These are phyloP conservation scores for Siderastrea radians DNA, from an alignment of 92 coral and sea anemone species.

Conservation along the genomic window DNA sequence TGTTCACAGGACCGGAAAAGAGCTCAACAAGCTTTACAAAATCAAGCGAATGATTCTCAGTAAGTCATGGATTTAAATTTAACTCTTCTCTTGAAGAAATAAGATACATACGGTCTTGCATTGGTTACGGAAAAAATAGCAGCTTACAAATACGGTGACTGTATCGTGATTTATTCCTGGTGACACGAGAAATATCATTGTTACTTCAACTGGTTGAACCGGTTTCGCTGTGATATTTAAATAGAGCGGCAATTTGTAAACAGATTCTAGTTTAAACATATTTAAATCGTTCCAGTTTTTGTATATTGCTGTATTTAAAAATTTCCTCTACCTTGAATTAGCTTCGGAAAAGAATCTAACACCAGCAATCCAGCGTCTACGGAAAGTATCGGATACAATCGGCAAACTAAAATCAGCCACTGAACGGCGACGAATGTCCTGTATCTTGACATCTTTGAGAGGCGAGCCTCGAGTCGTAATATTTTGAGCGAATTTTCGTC, in stretches of 20 bases:
- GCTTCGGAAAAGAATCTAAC: too few relatives aligned
- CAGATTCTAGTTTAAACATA: background rate
- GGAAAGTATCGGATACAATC: too few relatives aligned
- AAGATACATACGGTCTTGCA: background rate
- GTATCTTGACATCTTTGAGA: too few relatives aligned
- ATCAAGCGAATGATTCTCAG: constrained; percentile 67
- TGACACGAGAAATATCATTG: background rate
- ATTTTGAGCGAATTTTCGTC: too few relatives aligned
- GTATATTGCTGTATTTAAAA: too few relatives aligned
- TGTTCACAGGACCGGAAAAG: constrained; percentile 24
- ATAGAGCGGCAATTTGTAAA: background rate
- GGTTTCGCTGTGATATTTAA: background rate
- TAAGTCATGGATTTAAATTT: constrained; percentile 37
- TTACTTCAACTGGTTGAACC: constrained; percentile 2
- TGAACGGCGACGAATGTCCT: too few relatives aligned
- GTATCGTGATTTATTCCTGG: background rate
- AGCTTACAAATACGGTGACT: background rate
- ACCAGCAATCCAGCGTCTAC: too few relatives aligned
- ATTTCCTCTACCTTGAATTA: too few relatives aligned
- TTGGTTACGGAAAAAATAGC: background rate
- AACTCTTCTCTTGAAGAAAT: background rate
- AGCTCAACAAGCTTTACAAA: constrained; percentile 23
- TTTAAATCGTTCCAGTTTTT: too few relatives aligned
- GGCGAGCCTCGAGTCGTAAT: too few relatives aligned
- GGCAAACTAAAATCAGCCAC: too few relatives aligned